A percentile compares a stretch with the other conserved stretches of the same genome.
Evolutionary conservation across 1,140 invertebrate species (phyloP).

Genomic region (Penaeus vannamei): DNA sequence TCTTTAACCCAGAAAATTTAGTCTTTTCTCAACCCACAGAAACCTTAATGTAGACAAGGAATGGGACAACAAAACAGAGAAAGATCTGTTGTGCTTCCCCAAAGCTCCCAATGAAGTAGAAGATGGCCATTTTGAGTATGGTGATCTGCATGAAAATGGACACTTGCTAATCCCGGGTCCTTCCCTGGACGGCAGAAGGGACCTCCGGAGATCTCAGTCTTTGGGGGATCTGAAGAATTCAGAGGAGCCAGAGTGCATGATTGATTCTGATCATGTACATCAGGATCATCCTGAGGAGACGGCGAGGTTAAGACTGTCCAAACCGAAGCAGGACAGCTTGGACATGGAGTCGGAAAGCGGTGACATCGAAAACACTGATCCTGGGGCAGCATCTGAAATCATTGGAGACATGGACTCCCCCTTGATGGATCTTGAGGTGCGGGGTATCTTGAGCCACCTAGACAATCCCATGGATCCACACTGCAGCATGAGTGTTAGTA

Average conservation of each 20-base stretch:
- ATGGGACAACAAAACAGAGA: conserved; percentile 65
- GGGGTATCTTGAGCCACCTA: conserved; percentile 71
- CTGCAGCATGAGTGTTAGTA: conserved; percentile 35
- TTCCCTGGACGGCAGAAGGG: conserved; percentile 71
- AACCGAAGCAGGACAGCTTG: conserved; percentile 53
- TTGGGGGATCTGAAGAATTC: conserved; percentile 73
- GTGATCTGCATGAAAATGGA: conserved; percentile 73
- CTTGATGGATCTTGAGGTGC: conserved; percentile 74
- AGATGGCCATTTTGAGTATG: conserved; percentile 75
- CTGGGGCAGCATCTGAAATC: conserved; percentile 64
- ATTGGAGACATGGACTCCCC: conserved; percentile 72
- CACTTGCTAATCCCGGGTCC: conserved; percentile 58
- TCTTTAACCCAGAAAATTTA: not conserved
- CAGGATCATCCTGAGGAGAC: conserved; percentile 66
- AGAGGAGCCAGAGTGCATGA: conserved; percentile 54
- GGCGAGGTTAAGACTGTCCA: conserved; percentile 52
- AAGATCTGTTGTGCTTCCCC: conserved; percentile 64
- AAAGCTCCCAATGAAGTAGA: conserved; percentile 68
- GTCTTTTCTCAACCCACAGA: conserved; percentile 45
- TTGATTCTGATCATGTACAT: conserved; percentile 66
- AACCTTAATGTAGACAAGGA: conserved; percentile 62
- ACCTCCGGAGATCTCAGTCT: conserved; percentile 73
- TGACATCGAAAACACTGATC: conserved; percentile 66
- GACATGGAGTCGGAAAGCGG: conserved; percentile 65
- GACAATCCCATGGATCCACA: conserved; percentile 53